These are phyloP conservation scores for Nemotelus nigrinus DNA, from an alignment of 2,888 invertebrate genomes.

Conservation along the genomic window DNA sequence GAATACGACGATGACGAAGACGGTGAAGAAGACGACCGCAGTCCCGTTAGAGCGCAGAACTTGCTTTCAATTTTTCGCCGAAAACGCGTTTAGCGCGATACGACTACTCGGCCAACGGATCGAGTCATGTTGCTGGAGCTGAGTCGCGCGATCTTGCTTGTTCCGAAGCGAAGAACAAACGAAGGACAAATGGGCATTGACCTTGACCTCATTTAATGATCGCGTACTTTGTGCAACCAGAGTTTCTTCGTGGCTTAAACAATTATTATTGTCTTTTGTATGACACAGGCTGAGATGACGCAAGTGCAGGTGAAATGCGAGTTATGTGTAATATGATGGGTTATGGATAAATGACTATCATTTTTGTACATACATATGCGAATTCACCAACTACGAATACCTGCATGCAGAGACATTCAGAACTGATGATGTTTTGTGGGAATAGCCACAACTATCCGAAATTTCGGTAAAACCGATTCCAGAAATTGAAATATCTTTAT, in stretches of 20 bases:
- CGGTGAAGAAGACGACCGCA: conserved; percentile 23
- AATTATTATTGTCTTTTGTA: conserved; percentile 32
- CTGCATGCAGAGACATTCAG: too few relatives aligned
- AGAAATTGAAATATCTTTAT: too few relatives aligned
- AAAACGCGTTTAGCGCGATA: conserved; percentile 40
- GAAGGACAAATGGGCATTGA: conserved; percentile 52
- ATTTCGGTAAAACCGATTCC: too few relatives aligned
- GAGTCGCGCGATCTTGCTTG: not conserved
- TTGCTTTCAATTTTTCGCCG: conserved; percentile 48
- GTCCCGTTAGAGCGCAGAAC: conserved; percentile 49
- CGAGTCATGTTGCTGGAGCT: conserved; percentile 10
- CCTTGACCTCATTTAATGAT: conserved; percentile 51
- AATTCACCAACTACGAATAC: too few relatives aligned
- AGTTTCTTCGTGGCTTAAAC: conserved; percentile 32
- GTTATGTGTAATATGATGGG: too few relatives aligned
- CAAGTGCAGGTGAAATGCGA: too few relatives aligned
- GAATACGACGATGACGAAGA: conserved; percentile 21
- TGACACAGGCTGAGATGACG: not conserved
- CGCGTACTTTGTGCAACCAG: conserved; percentile 38
- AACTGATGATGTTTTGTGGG: too few relatives aligned
- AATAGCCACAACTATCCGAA: too few relatives aligned
- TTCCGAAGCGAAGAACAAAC: conserved; percentile 43
- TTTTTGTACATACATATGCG: too few relatives aligned
- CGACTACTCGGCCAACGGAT: not conserved
- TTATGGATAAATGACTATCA: too few relatives aligned